Evolutionary conservation across 2,797 vertebrate genomes (phyloP).

Genomic region (Macropus fuliginosus): DNA sequence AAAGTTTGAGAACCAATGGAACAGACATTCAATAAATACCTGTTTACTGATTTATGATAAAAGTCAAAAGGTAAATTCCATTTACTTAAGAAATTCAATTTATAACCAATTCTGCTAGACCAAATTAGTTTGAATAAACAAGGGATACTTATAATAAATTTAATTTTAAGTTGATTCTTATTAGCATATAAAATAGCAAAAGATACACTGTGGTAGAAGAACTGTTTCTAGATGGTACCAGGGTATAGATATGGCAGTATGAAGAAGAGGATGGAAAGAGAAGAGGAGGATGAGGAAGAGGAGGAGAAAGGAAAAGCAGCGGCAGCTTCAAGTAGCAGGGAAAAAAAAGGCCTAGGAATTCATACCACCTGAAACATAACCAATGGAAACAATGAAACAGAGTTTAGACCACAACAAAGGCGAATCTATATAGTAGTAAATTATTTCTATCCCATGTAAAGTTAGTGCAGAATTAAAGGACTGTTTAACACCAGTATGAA

Average conservation of each 20-base stretch:
- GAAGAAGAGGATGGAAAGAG: no score
- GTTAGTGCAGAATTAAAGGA: no score
- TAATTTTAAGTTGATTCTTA: conserved; percentile 37
- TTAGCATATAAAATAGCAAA: conserved; percentile 24
- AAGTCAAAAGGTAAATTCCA: background rate
- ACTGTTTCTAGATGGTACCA: conserved; percentile 70
- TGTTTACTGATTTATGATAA: conserved; percentile 38
- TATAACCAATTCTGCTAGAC: conserved; percentile 48
- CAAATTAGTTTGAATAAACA: conserved; percentile 12
- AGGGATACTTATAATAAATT: conserved; percentile 24
- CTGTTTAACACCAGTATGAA: background rate
- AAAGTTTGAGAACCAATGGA: background rate
- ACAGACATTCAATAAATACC: conserved; percentile 16
- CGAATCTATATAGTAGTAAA: conserved; percentile 24
- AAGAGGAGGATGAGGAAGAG: no score
- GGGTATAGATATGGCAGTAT: conserved; percentile 50
- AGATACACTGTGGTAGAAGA: conserved; percentile 30
- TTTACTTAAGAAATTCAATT: background rate
- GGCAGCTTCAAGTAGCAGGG: no score
- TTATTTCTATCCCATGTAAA: conserved; percentile 26
- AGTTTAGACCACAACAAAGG: conserved; percentile 66
- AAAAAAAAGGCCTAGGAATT: no score
- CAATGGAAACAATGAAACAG: no score
- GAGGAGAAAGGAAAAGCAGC: no score
- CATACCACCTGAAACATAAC: no score